A percentile compares a stretch with the other conserved stretches of the same genome.
phyloP scores from a whole-genome alignment of 2,113 vertebrate genomes.

The Hiodon tergisus region DNA sequence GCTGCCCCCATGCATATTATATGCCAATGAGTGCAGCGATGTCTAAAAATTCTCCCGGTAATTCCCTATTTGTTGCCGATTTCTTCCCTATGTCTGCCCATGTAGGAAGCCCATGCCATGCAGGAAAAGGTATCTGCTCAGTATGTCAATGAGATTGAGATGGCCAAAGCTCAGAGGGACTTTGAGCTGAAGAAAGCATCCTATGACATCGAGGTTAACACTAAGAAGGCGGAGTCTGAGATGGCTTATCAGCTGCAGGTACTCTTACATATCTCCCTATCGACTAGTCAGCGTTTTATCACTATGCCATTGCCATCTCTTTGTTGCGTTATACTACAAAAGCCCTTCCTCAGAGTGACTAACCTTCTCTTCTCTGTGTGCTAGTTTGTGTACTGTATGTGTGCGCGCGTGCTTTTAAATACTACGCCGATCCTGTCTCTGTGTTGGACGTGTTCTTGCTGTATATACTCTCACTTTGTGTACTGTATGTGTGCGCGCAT shows the following conservation, averaged over 20 bases:
- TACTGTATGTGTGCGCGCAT: too few species aligned
- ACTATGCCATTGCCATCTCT: too few species aligned
- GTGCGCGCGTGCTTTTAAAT: not conserved
- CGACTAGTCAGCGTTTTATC: too few species aligned
- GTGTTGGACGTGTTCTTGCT: too few species aligned
- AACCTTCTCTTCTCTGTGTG: not conserved
- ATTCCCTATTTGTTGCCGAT: not conserved
- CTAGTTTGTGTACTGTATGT: too few species aligned
- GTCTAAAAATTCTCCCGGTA: not conserved
- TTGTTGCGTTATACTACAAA: too few species aligned
- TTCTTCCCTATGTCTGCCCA: not conserved
- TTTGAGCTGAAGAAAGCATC: constrained; percentile 82
- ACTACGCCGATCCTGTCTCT: not conserved
- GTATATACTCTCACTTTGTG: too few species aligned
- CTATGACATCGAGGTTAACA: constrained; percentile 83
- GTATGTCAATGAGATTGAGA: constrained; percentile 83
- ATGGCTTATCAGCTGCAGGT: constrained; percentile 91
- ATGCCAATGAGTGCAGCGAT: too few species aligned
- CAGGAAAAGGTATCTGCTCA: constrained; percentile 86
- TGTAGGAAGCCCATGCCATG: constrained; percentile 80
- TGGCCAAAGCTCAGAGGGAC: constrained; percentile 89
- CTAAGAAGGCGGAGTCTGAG: constrained; percentile 82
- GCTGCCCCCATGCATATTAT: too few species aligned
- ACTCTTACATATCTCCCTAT: constrained; percentile 9
- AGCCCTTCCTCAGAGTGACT: too few species aligned